Percentiles rank a stretch among this genome's conserved stretches.
phyloP scores from a whole-genome alignment of 2,113 vertebrate species.

The Lontra canadensis region DNA sequence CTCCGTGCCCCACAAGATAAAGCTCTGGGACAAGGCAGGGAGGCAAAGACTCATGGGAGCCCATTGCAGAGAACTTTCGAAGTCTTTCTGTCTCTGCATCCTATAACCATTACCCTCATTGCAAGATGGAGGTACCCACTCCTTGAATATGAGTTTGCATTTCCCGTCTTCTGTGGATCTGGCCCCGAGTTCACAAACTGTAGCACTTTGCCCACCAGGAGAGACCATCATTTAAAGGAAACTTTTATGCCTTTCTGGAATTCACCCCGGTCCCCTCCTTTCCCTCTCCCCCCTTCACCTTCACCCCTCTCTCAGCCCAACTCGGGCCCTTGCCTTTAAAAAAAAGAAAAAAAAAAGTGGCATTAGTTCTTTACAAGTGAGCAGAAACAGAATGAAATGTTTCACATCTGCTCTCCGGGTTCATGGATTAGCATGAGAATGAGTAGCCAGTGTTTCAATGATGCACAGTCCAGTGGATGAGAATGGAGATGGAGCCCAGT shows the following conservation, averaged over 20 bases:
- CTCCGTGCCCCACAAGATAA: neutral
- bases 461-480: constrained; percentile 85
- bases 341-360: constrained; percentile 79
- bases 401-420: constrained; percentile 95
- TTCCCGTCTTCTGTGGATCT: constrained; percentile 72
- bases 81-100: constrained; percentile 69
- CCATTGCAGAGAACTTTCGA: constrained; percentile 13
- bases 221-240: constrained; percentile 82
- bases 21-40: neutral
- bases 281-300: constrained; percentile 54
- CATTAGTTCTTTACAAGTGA: constrained; percentile 96
- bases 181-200: constrained; percentile 73
- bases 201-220: constrained; percentile 87
- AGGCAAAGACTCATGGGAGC: neutral
- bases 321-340: constrained; percentile 71
- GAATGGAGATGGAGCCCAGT: constrained; percentile 77
- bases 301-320: constrained; percentile 76
- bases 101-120: constrained; percentile 60
- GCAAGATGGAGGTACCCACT: constrained; percentile 44
- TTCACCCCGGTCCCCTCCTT: constrained; percentile 51
- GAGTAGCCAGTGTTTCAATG: constrained; percentile 85
- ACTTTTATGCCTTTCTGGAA: constrained; percentile 74
- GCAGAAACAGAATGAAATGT: constrained; percentile 94
- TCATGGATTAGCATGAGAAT: constrained; percentile 96
- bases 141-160: constrained; percentile 22